A percentile compares a stretch with the other conserved stretches of the same genome.
Evolutionary conservation across 2,797 vertebrate species (phyloP).

Genomic region (Tapera naevia): DNA sequence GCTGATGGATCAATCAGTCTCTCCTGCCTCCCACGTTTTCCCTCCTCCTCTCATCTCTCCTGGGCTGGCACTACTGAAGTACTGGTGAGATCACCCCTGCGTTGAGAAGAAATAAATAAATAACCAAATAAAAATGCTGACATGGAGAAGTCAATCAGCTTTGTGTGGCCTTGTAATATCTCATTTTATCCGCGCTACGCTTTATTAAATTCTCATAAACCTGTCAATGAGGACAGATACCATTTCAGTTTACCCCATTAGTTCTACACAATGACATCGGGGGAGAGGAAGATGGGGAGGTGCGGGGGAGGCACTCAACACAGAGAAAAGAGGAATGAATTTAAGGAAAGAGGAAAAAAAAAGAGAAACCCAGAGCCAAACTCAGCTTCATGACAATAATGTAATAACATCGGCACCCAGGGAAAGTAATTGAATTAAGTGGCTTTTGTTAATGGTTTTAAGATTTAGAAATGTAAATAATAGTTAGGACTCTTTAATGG

Average conservation of each 20-base stretch:
- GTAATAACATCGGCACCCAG: conserved; percentile 35
- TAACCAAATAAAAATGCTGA: conserved; percentile 73
- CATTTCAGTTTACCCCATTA: conserved; percentile 86
- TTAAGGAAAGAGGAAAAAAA: background rate
- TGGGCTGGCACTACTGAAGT: fast-evolving
- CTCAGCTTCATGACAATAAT: conserved; percentile 17
- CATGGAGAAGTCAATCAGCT: conserved; percentile 73
- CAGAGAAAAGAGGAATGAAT: conserved; percentile 44
- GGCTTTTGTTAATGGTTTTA: conserved; percentile 85
- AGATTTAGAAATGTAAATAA: conserved; percentile 84
- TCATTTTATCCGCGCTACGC: conserved; percentile 85
- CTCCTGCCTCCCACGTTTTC: fast-evolving
- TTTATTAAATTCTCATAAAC: conserved; percentile 90
- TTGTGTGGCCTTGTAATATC: conserved; percentile 74
- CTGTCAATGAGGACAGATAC: conserved; percentile 85
- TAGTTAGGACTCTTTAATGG: conserved; percentile 77
- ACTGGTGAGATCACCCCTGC: background rate
- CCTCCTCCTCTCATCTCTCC: background rate
- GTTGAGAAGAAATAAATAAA: conserved; percentile 49
- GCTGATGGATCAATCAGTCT: background rate
- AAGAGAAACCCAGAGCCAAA: background rate
- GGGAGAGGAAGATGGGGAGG: conserved; percentile 16
- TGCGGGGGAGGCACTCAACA: background rate
- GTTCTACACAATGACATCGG: conserved; percentile 78
- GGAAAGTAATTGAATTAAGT: conserved; percentile 85